Evolutionary conservation across 2,797 vertebrate genomes (phyloP).

Genomic region (Limosa lapponica): DNA sequence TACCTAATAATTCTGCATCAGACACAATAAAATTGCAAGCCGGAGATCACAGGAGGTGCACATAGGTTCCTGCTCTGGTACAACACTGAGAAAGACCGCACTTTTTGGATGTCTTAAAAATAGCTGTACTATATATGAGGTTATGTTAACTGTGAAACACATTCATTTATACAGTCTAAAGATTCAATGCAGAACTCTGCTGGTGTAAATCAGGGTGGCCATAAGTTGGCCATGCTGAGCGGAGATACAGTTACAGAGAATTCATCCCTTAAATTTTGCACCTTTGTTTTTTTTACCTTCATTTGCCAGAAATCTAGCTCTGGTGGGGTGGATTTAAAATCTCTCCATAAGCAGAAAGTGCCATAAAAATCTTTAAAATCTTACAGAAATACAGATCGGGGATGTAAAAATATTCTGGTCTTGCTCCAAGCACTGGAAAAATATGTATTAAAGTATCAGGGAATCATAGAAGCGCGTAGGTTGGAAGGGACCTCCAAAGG

Average conservation of each 20-base stretch:
- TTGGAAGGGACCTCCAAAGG: not conserved
- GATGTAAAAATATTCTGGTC: not conserved
- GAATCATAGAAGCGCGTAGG: not conserved
- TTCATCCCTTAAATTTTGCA: not conserved
- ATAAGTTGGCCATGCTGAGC: not conserved
- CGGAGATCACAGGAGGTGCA: not conserved
- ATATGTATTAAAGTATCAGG: conserved; percentile 6
- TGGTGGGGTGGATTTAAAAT: not conserved
- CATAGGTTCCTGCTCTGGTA: not conserved
- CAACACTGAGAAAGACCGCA: not conserved
- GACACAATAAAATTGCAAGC: not conserved
- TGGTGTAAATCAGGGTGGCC: not conserved
- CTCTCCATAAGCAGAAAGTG: not conserved
- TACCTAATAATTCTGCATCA: not conserved
- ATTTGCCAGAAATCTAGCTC: not conserved
- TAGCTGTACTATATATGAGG: not conserved
- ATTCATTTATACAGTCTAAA: conserved; percentile 51
- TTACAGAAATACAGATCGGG: not conserved
- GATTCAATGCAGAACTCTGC: not conserved
- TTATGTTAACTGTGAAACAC: conserved; percentile 33
- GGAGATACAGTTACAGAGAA: not conserved
- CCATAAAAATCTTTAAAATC: not conserved
- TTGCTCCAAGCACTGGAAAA: conserved; percentile 17
- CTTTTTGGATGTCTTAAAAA: not conserved
- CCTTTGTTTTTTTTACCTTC: conserved; percentile 2